Base-by-base conservation (phyloP, 2,888 invertebrate genomes). In the Dicyrtomina minuta region DNA sequence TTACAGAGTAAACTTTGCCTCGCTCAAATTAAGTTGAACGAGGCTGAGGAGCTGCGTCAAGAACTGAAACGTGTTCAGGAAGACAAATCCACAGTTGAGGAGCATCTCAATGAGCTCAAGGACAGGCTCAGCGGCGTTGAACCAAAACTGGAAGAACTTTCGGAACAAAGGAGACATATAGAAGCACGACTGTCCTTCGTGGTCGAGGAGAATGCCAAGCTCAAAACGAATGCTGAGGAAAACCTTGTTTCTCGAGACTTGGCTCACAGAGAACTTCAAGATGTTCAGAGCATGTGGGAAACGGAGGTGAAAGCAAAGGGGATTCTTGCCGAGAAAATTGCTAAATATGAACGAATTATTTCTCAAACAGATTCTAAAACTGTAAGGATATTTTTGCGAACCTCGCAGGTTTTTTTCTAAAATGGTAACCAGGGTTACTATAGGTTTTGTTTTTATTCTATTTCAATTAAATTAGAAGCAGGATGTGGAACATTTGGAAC, bases 241-340 rank as follows among this genome's bases (percentile, higher is more conserved):
- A 59, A 69, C 17, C 64, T 66, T 43, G 66, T 61, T 1, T 44
- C 61, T 4, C 20, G 33, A 17, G 72, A 72, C 13, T 8, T 70
- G 8, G 61, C 61, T 39, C 70, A 70, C 53, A 60, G 70, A 24
- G 68, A 72, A 39, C 33, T 72, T 15, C 56, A 26, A 13, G 72
- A 72, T 33, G 56, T 70, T 20, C 56, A 72, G 24, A 41, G 53
- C 20, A 41, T 66, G 24, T 70, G 72, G 70, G 70, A 72, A 22
- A 58, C 64, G 13, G 73, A 70, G 56, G 69, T 71, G 43, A 73
- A 71, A 65, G 73, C 73, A 0, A 73, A 73, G 41, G 72, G 70
- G 22, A 51, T 68, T 2, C 51, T 72, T 1, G 72, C 68, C 1
- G 70, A 70, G 24, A 70, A 72, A 66, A 60, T 72, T 56, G 68